phyloP scores from a whole-genome alignment of 1,140 invertebrate species.

The Chironomus striatipennis region DNA sequence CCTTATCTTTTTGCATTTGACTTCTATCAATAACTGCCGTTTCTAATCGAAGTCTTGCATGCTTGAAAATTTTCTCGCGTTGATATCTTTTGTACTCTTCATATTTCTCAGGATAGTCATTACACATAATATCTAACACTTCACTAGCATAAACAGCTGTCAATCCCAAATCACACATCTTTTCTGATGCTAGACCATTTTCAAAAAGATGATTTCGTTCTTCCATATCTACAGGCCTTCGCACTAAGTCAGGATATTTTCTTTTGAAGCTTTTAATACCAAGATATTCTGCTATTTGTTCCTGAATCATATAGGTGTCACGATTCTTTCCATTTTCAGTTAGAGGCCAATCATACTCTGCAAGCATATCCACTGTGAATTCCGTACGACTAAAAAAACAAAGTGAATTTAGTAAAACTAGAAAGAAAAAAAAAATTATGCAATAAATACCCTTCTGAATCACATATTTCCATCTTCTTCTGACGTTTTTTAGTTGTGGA shows the following conservation, averaged over 20 bases:
- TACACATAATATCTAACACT: slow-evolving; percentile 88
- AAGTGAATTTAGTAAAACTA: slow-evolving; percentile 25
- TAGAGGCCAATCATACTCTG: slow-evolving; percentile 90
- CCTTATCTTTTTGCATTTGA: slow-evolving; percentile 74
- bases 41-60: slow-evolving; percentile 39
- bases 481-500: slow-evolving; percentile 56
- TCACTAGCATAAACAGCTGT: slow-evolving; percentile 86
- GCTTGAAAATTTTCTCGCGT: slow-evolving; percentile 57
- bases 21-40: slow-evolving; percentile 45
- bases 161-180: slow-evolving; percentile 85
- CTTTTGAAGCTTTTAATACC: slow-evolving; percentile 92
- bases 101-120: slow-evolving; percentile 91
- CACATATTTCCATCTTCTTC: slow-evolving; percentile 65
- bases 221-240: slow-evolving; percentile 77
- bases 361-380: slow-evolving; percentile 76
- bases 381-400: slow-evolving; percentile 47
- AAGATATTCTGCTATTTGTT: slow-evolving; percentile 79
- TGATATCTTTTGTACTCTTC: slow-evolving; percentile 82
- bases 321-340: slow-evolving; percentile 48
- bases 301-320: slow-evolving; percentile 78
- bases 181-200: slow-evolving; percentile 77
- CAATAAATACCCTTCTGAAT: slow-evolving; percentile 47
- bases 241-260: slow-evolving; percentile 83
- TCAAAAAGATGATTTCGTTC: slow-evolving; percentile 82
- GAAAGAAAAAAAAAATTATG: background rate